Conservation (phyloP, 2,797 vertebrate genomes). For the Sebastes matsubarae region DNA sequence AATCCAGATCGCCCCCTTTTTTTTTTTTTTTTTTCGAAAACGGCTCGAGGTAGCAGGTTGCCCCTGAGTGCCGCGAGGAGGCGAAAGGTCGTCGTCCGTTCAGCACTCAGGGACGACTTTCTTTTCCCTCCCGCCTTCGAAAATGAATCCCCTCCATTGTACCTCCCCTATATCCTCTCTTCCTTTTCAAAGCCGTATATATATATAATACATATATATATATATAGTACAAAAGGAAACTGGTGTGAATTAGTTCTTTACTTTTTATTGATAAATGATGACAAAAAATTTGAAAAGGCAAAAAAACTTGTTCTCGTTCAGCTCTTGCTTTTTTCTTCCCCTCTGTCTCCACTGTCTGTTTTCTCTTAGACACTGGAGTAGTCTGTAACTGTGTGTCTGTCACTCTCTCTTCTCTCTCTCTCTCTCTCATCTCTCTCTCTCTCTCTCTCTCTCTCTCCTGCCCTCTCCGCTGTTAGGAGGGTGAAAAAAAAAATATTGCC, state of each 20-base stretch:
- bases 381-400: slow-evolving; percentile 81
- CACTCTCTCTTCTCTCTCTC: slow-evolving; percentile 60
- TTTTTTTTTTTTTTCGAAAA: slow-evolving; percentile 49
- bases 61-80: slow-evolving; percentile 51
- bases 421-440: slow-evolving; percentile 41
- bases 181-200: slow-evolving; percentile 84
- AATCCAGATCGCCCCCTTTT: slow-evolving; percentile 75
- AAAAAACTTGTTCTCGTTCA: slow-evolving; percentile 80
- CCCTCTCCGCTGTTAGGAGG: slow-evolving; percentile 73
- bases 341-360: slow-evolving; percentile 79
- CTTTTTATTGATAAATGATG: slow-evolving; percentile 85
- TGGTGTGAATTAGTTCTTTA: slow-evolving; percentile 90
- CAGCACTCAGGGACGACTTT: slow-evolving; percentile 49
- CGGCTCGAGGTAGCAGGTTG: slow-evolving; percentile 61
- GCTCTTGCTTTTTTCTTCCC: slow-evolving; percentile 78
- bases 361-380: slow-evolving; percentile 81
- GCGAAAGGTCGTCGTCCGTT: slow-evolving; percentile 26
- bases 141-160: slow-evolving; percentile 71
- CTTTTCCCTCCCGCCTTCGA: slow-evolving; percentile 43
- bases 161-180: slow-evolving; percentile 72
- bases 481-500: slow-evolving; percentile 76
- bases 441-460: slow-evolving; percentile 18
- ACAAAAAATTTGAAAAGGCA: slow-evolving; percentile 79
- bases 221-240: slow-evolving; percentile 90
- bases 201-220: slow-evolving; percentile 84